Evolutionary conservation across 1,140 invertebrate species (phyloP).

Genomic region (Trachymyrmex cornetzi): DNA sequence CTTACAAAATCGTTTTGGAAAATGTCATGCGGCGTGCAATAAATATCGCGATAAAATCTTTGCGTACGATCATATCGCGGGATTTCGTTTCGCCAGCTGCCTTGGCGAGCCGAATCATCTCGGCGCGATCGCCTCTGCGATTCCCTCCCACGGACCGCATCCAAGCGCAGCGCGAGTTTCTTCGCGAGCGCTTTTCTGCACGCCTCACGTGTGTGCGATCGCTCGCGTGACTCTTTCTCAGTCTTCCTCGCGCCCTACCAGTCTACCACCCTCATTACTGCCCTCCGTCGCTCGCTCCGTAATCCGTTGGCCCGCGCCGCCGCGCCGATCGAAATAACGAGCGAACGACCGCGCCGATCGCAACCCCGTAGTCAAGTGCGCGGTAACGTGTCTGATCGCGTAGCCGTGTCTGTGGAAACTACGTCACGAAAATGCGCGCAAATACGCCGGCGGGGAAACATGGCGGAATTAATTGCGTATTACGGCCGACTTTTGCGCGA

Average conservation of each 20-base stretch:
- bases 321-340: constrained; percentile 73
- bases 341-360: constrained; percentile 68
- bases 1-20: not conserved
- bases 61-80: not conserved
- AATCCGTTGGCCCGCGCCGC: constrained; percentile 33
- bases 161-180: constrained; percentile 61
- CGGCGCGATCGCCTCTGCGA: constrained; percentile 72
- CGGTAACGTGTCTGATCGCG: constrained; percentile 68
- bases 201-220: constrained; percentile 70
- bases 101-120: not conserved
- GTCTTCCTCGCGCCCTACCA: not conserved
- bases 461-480: constrained; percentile 61
- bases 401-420: constrained; percentile 62
- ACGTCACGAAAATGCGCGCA: constrained; percentile 67
- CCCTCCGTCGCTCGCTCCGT: constrained; percentile 19
- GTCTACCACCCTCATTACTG: not conserved
- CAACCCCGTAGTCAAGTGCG: constrained; percentile 72
- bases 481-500: constrained; percentile 28
- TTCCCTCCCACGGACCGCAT: constrained; percentile 71
- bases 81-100: constrained; percentile 13
- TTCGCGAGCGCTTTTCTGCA: constrained; percentile 71
- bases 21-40: not conserved
- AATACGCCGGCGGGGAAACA: constrained; percentile 45
- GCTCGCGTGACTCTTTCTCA: constrained; percentile 68
- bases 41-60: not conserved